A percentile compares a stretch with the other conserved stretches of the same genome.
These are phyloP conservation scores for Thecophora atra DNA, from an alignment of 2,888 invertebrate genomes.

Conservation along the genomic window DNA sequence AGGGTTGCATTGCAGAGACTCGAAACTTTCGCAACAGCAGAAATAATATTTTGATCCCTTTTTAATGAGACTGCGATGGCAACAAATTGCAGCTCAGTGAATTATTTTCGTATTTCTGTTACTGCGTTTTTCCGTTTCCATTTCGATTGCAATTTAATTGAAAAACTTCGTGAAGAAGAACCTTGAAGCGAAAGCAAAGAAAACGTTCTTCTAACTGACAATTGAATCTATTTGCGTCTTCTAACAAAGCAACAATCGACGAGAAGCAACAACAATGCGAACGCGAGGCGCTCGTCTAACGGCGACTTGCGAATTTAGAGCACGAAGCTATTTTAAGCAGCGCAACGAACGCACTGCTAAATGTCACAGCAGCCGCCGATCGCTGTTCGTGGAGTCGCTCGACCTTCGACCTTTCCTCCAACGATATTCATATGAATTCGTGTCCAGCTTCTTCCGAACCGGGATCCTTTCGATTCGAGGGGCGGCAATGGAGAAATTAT, in stretches of 20 bases:
- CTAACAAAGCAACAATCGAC: background rate
- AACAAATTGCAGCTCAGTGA: background rate
- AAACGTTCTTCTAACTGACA: slow-evolving; percentile 4
- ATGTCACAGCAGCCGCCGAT: slow-evolving; percentile 13
- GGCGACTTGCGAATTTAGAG: background rate
- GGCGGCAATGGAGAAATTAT: background rate
- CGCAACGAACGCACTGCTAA: background rate
- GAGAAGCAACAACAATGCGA: background rate
- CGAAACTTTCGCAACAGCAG: slow-evolving; percentile 24
- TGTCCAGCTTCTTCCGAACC: too few relatives aligned
- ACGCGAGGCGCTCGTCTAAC: too few relatives aligned
- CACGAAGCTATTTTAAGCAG: slow-evolving; percentile 1
- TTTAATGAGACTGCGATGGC: slow-evolving; percentile 21
- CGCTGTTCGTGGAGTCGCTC: background rate
- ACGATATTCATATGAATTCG: too few relatives aligned
- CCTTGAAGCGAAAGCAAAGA: background rate
- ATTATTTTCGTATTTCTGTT: background rate
- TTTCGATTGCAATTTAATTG: background rate
- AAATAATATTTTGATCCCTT: slow-evolving; percentile 22
- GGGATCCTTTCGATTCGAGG: too few relatives aligned
- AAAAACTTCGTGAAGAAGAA: background rate
- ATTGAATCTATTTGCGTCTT: slow-evolving; percentile 5
- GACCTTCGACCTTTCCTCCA: too few relatives aligned
- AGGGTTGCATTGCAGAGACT: slow-evolving; percentile 2
- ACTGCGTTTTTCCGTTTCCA: too few relatives aligned